Conservation (phyloP, 2,113 vertebrate genomes). For the Perca fluviatilis region DNA sequence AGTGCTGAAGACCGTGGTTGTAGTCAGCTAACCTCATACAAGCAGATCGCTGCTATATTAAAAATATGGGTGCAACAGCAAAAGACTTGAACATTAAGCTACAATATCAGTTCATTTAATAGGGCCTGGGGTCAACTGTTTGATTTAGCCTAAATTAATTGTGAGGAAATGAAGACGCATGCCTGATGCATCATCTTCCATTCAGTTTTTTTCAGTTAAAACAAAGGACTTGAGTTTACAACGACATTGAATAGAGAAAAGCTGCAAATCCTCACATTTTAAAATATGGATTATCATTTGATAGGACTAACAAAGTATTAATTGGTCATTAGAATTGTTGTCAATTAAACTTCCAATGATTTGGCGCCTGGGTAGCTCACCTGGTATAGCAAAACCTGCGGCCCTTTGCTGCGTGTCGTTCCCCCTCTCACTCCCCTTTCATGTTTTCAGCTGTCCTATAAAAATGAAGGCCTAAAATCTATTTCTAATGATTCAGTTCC, state of each 20-base stretch:
- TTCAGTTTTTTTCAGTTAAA: background rate
- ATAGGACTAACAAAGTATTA: background rate
- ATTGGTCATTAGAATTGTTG: background rate
- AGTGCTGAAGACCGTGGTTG: background rate
- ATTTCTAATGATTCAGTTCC: background rate
- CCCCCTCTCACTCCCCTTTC: too few species aligned
- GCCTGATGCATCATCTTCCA: too few species aligned
- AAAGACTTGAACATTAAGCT: background rate
- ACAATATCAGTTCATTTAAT: background rate
- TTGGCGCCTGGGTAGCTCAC: too few species aligned
- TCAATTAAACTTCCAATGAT: background rate
- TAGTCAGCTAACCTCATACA: background rate
- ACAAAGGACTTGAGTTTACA: background rate
- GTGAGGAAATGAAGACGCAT: too few species aligned
- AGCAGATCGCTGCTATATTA: background rate
- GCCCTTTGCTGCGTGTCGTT: too few species aligned
- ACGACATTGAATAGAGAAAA: background rate
- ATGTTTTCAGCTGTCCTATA: too few species aligned
- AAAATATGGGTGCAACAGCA: background rate
- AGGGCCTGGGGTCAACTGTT: background rate
- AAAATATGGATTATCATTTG: background rate
- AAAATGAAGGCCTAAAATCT: too few species aligned
- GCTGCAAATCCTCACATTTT: background rate
- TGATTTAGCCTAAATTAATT: background rate
- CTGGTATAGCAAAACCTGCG: too few species aligned